Conservation (phyloP, 2,888 invertebrate genomes). For the Drosophila tripunctata region DNA sequence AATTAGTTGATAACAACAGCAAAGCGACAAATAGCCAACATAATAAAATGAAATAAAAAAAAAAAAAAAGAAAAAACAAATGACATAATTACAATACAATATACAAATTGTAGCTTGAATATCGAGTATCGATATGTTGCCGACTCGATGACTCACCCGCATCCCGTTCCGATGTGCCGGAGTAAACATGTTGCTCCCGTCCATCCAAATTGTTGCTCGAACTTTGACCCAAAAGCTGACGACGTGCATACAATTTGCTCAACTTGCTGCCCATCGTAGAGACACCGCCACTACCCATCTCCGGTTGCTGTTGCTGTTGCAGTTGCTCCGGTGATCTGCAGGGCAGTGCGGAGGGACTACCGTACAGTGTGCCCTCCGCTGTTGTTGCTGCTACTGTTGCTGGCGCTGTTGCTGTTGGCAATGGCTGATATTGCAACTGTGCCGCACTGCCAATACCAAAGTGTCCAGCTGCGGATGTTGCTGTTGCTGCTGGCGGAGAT, state of each 20-base stretch:
- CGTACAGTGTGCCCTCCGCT: not conserved
- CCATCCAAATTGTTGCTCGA: constrained; percentile 52
- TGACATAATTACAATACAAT: not conserved
- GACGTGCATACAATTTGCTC: constrained; percentile 66
- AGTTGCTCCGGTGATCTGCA: constrained; percentile 29
- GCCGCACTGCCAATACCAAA: constrained; percentile 59
- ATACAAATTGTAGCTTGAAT: not conserved
- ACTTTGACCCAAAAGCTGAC: constrained; percentile 60
- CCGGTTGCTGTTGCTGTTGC: constrained; percentile 24
- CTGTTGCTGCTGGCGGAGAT: constrained; percentile 23
- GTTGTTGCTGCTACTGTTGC: constrained; percentile 10
- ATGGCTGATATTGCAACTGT: constrained; percentile 79
- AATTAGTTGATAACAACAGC: constrained; percentile 47
- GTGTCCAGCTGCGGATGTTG: constrained; percentile 59
- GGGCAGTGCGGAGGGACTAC: constrained; percentile 12
- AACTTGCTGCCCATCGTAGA: constrained; percentile 55
- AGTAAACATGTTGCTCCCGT: constrained; percentile 35
- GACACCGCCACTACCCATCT: constrained; percentile 7
- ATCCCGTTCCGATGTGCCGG: constrained; percentile 46
- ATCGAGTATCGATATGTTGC: no score
- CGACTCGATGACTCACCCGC: constrained; percentile 40
- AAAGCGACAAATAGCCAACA: constrained; percentile 20
- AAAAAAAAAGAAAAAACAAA: not conserved
- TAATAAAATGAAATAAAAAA: not conserved
- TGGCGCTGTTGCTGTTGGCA: constrained; percentile 57